phyloP scores from a whole-genome alignment of 2,113 vertebrate genomes.

The Choloepus hoffmanni region DNA sequence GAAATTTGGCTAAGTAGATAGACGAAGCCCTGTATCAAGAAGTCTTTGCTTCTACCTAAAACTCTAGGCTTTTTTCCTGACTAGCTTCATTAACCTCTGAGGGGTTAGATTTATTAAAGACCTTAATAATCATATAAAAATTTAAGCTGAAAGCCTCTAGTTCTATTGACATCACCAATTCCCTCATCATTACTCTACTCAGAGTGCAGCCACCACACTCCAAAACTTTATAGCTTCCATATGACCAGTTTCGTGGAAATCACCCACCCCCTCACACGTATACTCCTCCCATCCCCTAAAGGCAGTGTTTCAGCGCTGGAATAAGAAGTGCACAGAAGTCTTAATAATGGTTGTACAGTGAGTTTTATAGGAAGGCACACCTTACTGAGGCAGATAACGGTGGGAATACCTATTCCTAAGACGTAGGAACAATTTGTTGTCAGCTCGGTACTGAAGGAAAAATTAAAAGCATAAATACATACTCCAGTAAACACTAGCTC shows the following conservation, averaged over 20 bases:
- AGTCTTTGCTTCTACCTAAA: not conserved
- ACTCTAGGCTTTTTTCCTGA: constrained; percentile 21
- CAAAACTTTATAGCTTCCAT: constrained; percentile 40
- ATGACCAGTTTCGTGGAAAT: not conserved
- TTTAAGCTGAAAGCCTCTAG: not conserved
- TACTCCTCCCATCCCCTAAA: not conserved
- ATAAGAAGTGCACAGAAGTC: not conserved
- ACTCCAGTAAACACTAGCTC: not conserved
- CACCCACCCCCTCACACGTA: no score
- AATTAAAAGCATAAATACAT: not conserved
- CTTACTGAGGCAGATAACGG: not conserved
- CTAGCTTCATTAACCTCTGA: constrained; percentile 24
- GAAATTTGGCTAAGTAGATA: not conserved
- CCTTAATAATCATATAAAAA: constrained; percentile 28
- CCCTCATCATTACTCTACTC: not conserved
- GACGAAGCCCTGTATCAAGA: not conserved
- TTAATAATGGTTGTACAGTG: not conserved
- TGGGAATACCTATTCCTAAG: not conserved
- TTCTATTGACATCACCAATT: not conserved
- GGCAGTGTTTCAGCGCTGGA: not conserved
- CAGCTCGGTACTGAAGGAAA: not conserved
- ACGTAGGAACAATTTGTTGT: not conserved
- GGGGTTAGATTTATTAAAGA: constrained; percentile 22
- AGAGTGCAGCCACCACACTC: constrained; percentile 10
- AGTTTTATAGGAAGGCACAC: not conserved